A percentile compares a stretch with the other conserved stretches of the same genome.
These are phyloP conservation scores for Phthorimaea operculella DNA, from an alignment of 1,140 invertebrate species.

Conservation along the genomic window DNA sequence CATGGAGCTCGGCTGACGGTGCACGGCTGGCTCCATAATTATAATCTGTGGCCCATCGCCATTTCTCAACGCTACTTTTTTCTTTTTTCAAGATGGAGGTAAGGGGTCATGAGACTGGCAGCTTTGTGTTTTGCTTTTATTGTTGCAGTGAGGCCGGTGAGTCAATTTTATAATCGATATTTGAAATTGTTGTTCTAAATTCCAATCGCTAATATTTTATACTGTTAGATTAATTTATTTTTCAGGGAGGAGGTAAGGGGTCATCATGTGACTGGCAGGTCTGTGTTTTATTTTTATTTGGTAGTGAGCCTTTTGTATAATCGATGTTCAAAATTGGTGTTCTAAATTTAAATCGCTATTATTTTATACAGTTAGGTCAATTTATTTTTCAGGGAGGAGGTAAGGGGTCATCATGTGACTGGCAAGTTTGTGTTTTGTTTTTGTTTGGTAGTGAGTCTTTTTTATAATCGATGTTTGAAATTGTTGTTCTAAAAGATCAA, in stretches of 20 bases:
- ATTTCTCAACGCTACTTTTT: constrained; percentile 33
- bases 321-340: constrained; percentile 22
- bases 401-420: background rate
- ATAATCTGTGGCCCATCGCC: constrained; percentile 39
- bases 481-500: no score
- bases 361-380: background rate
- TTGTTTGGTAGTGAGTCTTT: no score
- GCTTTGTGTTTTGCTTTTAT: constrained; percentile 15
- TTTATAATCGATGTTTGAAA: no score
- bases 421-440: no score
- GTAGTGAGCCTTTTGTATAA: no score
- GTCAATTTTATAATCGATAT: constrained; percentile 11
- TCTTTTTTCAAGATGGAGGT: constrained; percentile 33
- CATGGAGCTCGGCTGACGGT: constrained; percentile 49
- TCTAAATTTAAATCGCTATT: constrained; percentile 16
- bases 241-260: constrained; percentile 7
- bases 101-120: constrained; percentile 39
- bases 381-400: constrained; percentile 14
- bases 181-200: constrained; percentile 41
- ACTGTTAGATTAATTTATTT: background rate
- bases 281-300: constrained; percentile 42
- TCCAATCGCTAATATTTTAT: background rate
- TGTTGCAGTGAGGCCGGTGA: no score
- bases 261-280: background rate
- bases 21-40: constrained; percentile 42